phyloP scores from a whole-genome alignment of 2,888 invertebrate genomes.

The Aspidapion aeneum region DNA sequence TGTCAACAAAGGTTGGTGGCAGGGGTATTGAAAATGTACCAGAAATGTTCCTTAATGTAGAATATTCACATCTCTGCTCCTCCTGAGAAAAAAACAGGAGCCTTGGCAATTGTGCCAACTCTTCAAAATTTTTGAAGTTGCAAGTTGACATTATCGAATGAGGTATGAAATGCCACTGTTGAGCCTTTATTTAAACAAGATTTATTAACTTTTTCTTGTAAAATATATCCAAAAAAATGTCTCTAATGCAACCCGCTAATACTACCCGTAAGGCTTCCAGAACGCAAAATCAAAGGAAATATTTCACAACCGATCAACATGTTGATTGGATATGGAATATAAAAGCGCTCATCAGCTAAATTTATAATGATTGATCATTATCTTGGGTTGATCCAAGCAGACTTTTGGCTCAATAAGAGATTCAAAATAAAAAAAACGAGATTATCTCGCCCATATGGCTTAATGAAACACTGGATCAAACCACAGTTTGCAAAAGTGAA shows the following conservation, averaged over 20 bases:
- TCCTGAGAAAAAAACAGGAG: background rate
- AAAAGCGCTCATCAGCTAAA: background rate
- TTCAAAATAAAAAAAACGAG: background rate
- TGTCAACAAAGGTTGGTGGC: background rate
- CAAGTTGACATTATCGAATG: background rate
- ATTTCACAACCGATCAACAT: constrained; percentile 1
- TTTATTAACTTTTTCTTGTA: background rate
- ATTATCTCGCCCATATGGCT: background rate
- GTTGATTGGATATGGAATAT: background rate
- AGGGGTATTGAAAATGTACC: background rate
- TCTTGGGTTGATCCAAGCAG: constrained; percentile 3
- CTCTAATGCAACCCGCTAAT: background rate
- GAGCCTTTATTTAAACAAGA: background rate
- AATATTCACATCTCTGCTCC: background rate
- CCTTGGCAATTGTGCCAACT: background rate
- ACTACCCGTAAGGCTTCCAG: background rate
- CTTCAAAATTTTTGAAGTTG: background rate
- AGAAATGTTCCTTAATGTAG: background rate
- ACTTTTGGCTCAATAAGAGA: background rate
- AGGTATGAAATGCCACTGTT: background rate
- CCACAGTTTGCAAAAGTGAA: background rate
- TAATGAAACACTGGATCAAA: background rate
- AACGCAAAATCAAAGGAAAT: background rate
- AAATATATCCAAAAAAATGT: background rate
- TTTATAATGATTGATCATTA: background rate